These are phyloP conservation scores for Tetragonula carbonaria DNA, from an alignment of 2,888 invertebrate species.

Conservation along the genomic window DNA sequence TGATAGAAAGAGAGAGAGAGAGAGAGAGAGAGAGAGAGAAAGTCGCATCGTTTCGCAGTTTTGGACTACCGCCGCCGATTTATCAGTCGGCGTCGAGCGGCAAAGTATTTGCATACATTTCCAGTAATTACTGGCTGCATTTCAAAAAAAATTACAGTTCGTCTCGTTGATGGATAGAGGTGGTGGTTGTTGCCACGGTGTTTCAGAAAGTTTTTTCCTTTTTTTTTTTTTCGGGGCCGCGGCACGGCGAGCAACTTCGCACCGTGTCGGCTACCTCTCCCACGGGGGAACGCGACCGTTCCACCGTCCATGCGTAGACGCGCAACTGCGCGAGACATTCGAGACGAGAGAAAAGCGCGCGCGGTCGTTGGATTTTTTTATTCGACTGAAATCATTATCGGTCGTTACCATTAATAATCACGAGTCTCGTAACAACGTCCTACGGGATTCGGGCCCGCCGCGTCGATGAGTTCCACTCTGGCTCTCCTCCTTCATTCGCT, in stretches of 20 bases:
- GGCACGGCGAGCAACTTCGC: not conserved
- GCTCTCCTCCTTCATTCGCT: not conserved
- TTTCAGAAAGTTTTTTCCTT: slow-evolving; percentile 22
- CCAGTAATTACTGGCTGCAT: slow-evolving; percentile 43
- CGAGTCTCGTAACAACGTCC: slow-evolving; percentile 53
- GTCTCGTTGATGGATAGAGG: slow-evolving; percentile 23
- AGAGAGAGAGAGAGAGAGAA: no score
- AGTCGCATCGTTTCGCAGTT: slow-evolving; percentile 8
- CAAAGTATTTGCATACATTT: slow-evolving; percentile 44
- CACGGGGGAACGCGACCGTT: not conserved
- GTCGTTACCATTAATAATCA: slow-evolving; percentile 61
- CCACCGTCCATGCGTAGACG: not conserved
- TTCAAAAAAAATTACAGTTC: slow-evolving; percentile 37
- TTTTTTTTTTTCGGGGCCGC: no score
- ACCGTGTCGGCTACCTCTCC: not conserved
- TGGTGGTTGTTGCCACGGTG: not conserved
- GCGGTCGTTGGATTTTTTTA: slow-evolving; percentile 27
- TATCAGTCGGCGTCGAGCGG: slow-evolving; percentile 18
- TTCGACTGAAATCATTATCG: slow-evolving; percentile 61
- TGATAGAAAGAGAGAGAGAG: not conserved
- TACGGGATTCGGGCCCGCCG: slow-evolving; percentile 21
- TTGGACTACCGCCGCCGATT: slow-evolving; percentile 22
- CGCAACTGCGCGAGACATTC: not conserved
- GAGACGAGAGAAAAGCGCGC: slow-evolving; percentile 11
- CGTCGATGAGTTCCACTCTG: slow-evolving; percentile 30